Evolutionary conservation across 2,888 invertebrate genomes (phyloP).

Genomic region (Agonopterix subpropinquella): DNA sequence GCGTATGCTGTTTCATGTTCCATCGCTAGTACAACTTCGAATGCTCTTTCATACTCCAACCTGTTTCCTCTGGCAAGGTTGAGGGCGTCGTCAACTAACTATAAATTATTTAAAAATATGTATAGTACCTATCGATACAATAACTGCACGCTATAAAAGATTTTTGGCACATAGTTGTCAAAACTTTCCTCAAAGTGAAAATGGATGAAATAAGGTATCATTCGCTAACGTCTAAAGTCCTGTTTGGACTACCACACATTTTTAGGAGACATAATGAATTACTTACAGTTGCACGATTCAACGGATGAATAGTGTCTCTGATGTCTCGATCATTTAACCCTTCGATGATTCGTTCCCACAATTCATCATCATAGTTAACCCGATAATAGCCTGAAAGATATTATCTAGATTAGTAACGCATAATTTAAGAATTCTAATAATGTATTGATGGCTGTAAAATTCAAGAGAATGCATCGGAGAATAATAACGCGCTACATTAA

Average conservation of each 20-base stretch:
- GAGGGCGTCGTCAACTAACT: slow-evolving; percentile 86
- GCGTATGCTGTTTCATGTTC: slow-evolving; percentile 82
- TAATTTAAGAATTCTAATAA: too few relatives aligned
- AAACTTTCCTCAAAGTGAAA: too few relatives aligned
- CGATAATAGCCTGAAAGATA: slow-evolving; percentile 75
- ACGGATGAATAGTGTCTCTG: slow-evolving; percentile 76
- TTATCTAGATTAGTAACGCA: neutral
- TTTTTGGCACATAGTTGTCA: too few relatives aligned
- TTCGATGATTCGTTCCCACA: slow-evolving; percentile 79
- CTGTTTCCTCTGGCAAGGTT: slow-evolving; percentile 80
- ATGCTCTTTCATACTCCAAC: slow-evolving; percentile 78
- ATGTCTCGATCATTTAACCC: slow-evolving; percentile 72
- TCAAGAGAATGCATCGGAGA: too few relatives aligned
- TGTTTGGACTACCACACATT: neutral
- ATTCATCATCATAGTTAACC: slow-evolving; percentile 79
- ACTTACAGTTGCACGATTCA: slow-evolving; percentile 79
- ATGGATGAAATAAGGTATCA: too few relatives aligned
- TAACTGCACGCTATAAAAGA: too few relatives aligned
- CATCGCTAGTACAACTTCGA: slow-evolving; percentile 82
- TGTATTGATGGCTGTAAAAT: too few relatives aligned
- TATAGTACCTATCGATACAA: too few relatives aligned
- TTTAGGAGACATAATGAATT: neutral
- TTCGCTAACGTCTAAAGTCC: neutral
- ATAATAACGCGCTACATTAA: too few relatives aligned
- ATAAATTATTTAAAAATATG: slow-evolving; percentile 6